Evolutionary conservation across 2,797 vertebrate genomes (phyloP).

Genomic region (Glossophaga mutica): DNA sequence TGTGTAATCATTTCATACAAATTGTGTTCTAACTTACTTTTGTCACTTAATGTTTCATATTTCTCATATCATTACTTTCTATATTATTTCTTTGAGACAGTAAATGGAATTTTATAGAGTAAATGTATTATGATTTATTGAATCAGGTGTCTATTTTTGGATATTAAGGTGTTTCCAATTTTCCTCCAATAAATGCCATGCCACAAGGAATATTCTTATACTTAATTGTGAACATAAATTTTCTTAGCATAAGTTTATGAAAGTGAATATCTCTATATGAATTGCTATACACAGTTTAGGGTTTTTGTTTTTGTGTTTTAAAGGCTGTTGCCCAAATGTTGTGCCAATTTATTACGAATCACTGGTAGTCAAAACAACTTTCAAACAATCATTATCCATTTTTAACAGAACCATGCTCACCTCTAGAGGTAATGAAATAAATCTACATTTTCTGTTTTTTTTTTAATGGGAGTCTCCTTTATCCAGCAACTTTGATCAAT

Average conservation of each 20-base stretch:
- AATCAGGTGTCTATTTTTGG: not conserved
- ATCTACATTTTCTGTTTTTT: not conserved
- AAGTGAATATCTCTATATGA: not conserved
- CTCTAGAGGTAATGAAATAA: slow-evolving; percentile 14
- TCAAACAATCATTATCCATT: not conserved
- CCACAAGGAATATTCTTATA: not conserved
- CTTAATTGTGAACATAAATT: not conserved
- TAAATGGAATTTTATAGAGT: not conserved
- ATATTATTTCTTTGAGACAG: not conserved
- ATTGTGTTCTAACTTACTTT: not conserved
- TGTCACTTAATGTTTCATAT: not conserved
- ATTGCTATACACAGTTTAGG: not conserved
- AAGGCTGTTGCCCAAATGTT: not conserved
- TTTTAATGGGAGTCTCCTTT: not conserved
- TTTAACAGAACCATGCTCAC: not conserved
- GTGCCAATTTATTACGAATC: not conserved
- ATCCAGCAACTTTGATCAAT: not conserved
- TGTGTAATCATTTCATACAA: not conserved
- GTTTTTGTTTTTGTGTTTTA: not conserved
- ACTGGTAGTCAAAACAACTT: not conserved
- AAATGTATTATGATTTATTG: not conserved
- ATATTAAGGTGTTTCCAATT: not conserved
- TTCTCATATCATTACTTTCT: not conserved
- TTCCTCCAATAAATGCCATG: not conserved
- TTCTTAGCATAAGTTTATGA: not conserved